Conservation (phyloP, 2,888 invertebrate species). For the Operophtera brumata region DNA sequence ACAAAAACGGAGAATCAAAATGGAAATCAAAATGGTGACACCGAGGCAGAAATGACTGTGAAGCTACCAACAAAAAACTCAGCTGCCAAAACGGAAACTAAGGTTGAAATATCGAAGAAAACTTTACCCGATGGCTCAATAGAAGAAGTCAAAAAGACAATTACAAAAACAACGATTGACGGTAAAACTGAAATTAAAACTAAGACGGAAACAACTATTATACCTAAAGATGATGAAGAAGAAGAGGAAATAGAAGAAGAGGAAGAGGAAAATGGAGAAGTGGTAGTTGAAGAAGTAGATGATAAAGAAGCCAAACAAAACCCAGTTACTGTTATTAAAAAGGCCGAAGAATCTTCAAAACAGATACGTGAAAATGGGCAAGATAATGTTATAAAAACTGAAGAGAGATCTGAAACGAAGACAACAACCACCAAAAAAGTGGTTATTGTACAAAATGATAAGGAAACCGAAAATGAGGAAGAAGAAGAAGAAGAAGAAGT, state of each 20-base stretch:
- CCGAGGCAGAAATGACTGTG: conserved; percentile 59
- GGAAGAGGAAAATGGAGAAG: conserved; percentile 46
- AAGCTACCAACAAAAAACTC: conserved; percentile 67
- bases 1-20: conserved; percentile 57
- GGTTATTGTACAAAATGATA: conserved; percentile 52
- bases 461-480: conserved; percentile 47
- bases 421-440: conserved; percentile 62
- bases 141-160: conserved; percentile 71
- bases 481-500: conserved; percentile 46
- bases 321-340: conserved; percentile 34
- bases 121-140: conserved; percentile 64
- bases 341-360: conserved; percentile 31
- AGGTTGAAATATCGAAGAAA: conserved; percentile 67
- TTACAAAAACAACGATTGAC: conserved; percentile 68
- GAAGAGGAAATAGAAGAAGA: conserved; percentile 53
- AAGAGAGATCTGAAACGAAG: conserved; percentile 60
- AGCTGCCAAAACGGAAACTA: conserved; percentile 69
- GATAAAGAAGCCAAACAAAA: conserved; percentile 36
- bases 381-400: conserved; percentile 51
- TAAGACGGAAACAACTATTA: conserved; percentile 66
- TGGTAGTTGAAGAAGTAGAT: conserved; percentile 37
- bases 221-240: conserved; percentile 63
- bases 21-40: conserved; percentile 63
- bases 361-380: conserved; percentile 44
- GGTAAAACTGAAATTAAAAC: conserved; percentile 71